phyloP scores from a whole-genome alignment of 1,140 invertebrate species.

The Lethrus apterus region DNA sequence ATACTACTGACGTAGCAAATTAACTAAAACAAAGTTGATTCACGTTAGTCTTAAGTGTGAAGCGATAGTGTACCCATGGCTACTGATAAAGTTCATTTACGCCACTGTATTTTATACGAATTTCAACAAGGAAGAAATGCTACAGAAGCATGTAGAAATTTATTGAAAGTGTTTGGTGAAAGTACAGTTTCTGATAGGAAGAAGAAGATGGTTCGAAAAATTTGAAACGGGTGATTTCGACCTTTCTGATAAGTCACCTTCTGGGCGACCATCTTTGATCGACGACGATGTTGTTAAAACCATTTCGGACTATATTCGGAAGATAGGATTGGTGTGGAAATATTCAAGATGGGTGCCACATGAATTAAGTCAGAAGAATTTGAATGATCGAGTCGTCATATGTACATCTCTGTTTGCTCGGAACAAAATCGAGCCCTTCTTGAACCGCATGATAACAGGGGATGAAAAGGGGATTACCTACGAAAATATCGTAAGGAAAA shows the following conservation, averaged over 20 bases:
- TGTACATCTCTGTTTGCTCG: neutral
- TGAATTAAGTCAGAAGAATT: slow-evolving; percentile 1
- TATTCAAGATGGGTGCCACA: neutral
- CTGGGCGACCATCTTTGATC: too few species aligned
- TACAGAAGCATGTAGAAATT: slow-evolving; percentile 22
- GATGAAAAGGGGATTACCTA: slow-evolving; percentile 7
- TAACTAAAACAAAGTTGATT: too few species aligned
- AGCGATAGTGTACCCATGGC: slow-evolving; percentile 4
- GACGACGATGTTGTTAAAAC: too few species aligned
- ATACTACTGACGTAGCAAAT: too few species aligned
- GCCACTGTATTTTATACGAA: slow-evolving; percentile 19
- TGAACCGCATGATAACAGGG: slow-evolving; percentile 1
- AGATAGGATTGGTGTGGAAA: too few species aligned
- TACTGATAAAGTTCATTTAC: slow-evolving; percentile 18
- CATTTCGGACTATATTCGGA: too few species aligned
- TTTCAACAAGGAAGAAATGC: slow-evolving; percentile 21
- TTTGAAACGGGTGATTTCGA: too few species aligned
- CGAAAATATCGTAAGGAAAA: slow-evolving; percentile 1
- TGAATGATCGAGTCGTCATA: too few species aligned
- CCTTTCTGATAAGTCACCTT: too few species aligned
- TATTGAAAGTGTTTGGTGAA: slow-evolving; percentile 20
- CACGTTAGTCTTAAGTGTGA: slow-evolving; percentile 1
- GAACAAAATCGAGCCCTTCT: slow-evolving; percentile 6
- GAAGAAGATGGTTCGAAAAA: too few species aligned
- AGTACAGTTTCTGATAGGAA: too few species aligned